Evolutionary conservation across 1,140 invertebrate species (phyloP).

Genomic region (Pissodes strobi): DNA sequence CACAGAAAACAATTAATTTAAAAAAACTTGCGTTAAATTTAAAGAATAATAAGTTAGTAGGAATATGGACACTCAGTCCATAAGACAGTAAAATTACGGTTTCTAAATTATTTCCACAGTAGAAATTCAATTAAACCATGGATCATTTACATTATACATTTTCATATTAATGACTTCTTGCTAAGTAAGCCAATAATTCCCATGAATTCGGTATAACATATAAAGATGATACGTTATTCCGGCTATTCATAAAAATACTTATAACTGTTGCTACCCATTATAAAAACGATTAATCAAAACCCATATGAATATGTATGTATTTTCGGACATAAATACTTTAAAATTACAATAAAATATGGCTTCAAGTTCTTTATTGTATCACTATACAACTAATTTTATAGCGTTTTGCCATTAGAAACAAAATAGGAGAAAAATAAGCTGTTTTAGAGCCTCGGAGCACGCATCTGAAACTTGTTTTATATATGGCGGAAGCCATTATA

Average conservation of each 20-base stretch:
- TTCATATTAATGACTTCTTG: too few species aligned
- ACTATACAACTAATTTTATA: slow-evolving; percentile 9
- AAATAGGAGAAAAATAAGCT: slow-evolving; percentile 2
- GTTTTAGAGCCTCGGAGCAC: neutral
- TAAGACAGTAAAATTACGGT: too few species aligned
- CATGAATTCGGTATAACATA: too few species aligned
- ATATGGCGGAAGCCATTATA: slow-evolving; percentile 5
- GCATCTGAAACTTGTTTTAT: slow-evolving; percentile 4
- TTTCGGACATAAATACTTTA: neutral
- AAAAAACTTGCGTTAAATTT: too few species aligned
- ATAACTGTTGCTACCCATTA: slow-evolving; percentile 1
- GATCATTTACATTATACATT: too few species aligned
- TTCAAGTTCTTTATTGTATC: neutral
- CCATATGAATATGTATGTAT: slow-evolving; percentile 1
- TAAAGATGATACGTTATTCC: too few species aligned
- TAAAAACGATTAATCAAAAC: neutral
- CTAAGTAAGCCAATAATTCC: too few species aligned
- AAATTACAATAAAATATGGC: slow-evolving; percentile 1
- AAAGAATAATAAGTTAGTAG: too few species aligned
- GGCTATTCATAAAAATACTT: neutral
- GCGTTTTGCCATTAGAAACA: slow-evolving; percentile 3
- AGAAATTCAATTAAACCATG: too few species aligned
- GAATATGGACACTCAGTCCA: too few species aligned
- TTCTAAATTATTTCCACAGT: too few species aligned
- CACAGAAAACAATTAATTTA: too few species aligned